Evolutionary conservation across 2,113 vertebrate species (phyloP), one percentile per base, ranked within the genome.

Genomic region (Tupaia tana): DNA sequence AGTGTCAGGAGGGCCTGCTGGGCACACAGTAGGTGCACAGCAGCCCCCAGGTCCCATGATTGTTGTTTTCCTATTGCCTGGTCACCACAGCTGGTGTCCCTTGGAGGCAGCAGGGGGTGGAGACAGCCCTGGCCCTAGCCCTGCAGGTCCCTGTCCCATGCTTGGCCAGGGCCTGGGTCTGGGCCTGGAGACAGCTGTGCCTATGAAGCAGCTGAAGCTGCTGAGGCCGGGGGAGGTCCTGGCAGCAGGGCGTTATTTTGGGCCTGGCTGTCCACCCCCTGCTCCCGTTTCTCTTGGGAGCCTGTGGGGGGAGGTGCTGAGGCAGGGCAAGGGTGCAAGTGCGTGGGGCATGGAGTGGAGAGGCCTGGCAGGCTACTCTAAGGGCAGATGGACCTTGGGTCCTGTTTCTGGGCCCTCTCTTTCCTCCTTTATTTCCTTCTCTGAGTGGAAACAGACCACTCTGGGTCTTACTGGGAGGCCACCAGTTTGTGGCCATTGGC

Each of bases 171-270:
- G 89, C 95, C 86, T 66, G 89, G 95, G 91, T 96, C 96, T 94
- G 89, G 89, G 93, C 61, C 86, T 93, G 61, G 81, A 95, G 93
- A 97, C 97, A 97, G 97, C 97, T 97, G 97, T 84, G 95, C 69
- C 52, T 89, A 15, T 66, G 31, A 59, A 97, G 97, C 97, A 97
- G 97, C 97, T 98, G 97, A 97, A 84, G 90, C 87, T n/a, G 29
- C 56, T 0, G 29, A 54, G 70, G 88, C 88, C 0, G 64, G 94
- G 73, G 97, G 95, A 97, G 97, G 95, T 86, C 89, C 77, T 78
- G 73, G 91, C 95, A 84, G 86, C 86, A 63, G 82, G 94, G 84
- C 27, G 96, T 97, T 98, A 98, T 97, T 98, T 98, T 98, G 93
- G 97, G 96, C 91, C 95, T 94, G 34, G 86, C 89, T 78, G 88